Base-by-base conservation (phyloP, 2,888 invertebrate genomes). In the Seira sanloemensis region DNA sequence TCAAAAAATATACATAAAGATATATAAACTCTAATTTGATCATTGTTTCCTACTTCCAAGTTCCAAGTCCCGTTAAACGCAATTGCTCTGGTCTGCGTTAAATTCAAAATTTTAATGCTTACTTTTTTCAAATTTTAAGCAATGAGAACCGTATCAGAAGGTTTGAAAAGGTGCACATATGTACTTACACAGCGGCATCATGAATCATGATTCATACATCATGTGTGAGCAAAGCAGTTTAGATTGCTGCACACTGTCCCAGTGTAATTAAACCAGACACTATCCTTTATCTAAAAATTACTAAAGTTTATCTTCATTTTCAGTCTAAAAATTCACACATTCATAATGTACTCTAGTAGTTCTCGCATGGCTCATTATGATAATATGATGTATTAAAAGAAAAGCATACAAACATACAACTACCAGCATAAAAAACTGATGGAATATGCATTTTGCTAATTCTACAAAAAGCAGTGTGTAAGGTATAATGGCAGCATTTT, bases 321-420 rank as follows among this genome's bases (percentile, higher is more conserved):
- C 75, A 71, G 37, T 23, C 62, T 24, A 75, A 62, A 62, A 62
- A 80, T 69, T 80, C 79, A 73, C 79, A 73, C 73, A 73, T 66
- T 18, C 23, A 46, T 71, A 65, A 54, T 23, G 62, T 23, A 62
- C 4, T 62, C 62, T 62, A 62, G 4, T 62, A n/a, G n/a, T n/a
- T n/a, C 19, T 21, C 12, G 5, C 50, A 62, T 21, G 62, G n/a
- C 62, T 62, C 21, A 62, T 62, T 62, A 62, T 21, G 7, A 62
- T 21, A 62, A 62, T 62, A 21, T 9, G 62, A 62, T 62, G n/a
- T 23, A 21, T 62, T 62, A 1, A 21, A 62, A 62, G 62, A 62
- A 62, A 16, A 21, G 7, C 62, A 21, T 62, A 9, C 2, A 37
- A 62, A 62, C n/a, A 58, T 58, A 12, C 37, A n/a, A n/a, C 5